These are phyloP conservation scores for Manis crassicaudata DNA, from an alignment of 2,797 vertebrate genomes.

Conservation along the genomic window DNA sequence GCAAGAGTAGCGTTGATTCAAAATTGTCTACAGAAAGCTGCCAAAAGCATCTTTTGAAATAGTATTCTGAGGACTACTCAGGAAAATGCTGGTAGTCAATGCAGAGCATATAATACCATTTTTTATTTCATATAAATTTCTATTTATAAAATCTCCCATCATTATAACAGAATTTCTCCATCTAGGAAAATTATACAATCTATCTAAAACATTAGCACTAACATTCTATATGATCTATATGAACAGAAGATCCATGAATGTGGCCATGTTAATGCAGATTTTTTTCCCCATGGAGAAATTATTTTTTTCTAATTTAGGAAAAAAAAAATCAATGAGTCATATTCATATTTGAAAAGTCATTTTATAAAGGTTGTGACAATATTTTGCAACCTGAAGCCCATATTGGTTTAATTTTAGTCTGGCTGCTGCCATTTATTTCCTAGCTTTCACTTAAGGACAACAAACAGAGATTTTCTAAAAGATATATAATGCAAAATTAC, in stretches of 20 bases:
- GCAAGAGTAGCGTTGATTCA: not conserved
- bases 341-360: slow-evolving; percentile 40
- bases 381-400: not conserved
- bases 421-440: slow-evolving; percentile 15
- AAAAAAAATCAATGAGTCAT: slow-evolving; percentile 7
- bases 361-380: slow-evolving; percentile 8
- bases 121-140: slow-evolving; percentile 45
- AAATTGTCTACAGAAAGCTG: not conserved
- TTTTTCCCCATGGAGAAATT: not conserved
- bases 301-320: not conserved
- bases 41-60: slow-evolving; percentile 34
- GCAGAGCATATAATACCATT: not conserved
- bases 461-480: slow-evolving; percentile 31
- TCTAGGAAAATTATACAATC: not conserved
- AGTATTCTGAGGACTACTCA: not conserved
- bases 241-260: slow-evolving; percentile 1
- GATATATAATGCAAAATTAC: slow-evolving; percentile 34
- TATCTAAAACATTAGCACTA: slow-evolving; percentile 12
- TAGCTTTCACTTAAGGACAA: not conserved
- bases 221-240: not conserved
- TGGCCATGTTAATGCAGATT: not conserved
- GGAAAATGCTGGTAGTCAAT: not conserved
- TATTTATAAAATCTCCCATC: slow-evolving; percentile 41
- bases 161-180: slow-evolving; percentile 22
- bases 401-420: slow-evolving; percentile 24